Percentiles rank a stretch among this genome's conserved stretches.
Conservation (phyloP, 2,888 invertebrate genomes). For the Ormyrus labotus region DNA sequence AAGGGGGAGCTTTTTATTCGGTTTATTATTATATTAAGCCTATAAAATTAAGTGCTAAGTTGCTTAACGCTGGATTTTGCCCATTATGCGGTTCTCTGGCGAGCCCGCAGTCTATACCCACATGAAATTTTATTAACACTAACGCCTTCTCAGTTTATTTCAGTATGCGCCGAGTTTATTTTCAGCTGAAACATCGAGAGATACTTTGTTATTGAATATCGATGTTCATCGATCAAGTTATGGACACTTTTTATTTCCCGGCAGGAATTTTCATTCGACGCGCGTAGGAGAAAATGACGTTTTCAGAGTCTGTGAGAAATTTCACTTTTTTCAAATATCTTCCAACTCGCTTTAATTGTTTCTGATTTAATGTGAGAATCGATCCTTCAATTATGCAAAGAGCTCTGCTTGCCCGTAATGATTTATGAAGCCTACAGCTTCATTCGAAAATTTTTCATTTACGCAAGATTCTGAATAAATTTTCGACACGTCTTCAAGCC, state of each 20-base stretch:
- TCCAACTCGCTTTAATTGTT: neutral
- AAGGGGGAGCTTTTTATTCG: neutral
- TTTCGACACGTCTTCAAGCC: too few species aligned
- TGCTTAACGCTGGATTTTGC: conserved; percentile 25
- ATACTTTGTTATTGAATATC: too few species aligned
- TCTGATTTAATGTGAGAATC: neutral
- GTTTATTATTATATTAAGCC: conserved; percentile 14
- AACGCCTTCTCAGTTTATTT: conserved; percentile 17
- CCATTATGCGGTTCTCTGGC: neutral
- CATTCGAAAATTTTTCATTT: too few species aligned
- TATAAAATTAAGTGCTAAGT: conserved; percentile 44
- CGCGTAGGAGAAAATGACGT: conserved; percentile 24
- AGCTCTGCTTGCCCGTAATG: too few species aligned
- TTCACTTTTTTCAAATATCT: neutral
- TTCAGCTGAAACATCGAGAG: too few species aligned
- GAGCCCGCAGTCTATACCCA: neutral
- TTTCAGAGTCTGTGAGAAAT: neutral
- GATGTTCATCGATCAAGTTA: too few species aligned
- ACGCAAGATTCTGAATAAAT: too few species aligned
- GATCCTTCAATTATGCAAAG: too few species aligned
- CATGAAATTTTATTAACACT: conserved; percentile 30
- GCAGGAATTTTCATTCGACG: too few species aligned
- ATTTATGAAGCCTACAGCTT: too few species aligned
- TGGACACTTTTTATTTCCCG: too few species aligned
- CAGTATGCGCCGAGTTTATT: neutral